Base-by-base conservation (phyloP, 2,113 vertebrate genomes). In the Tiliqua scincoides region DNA sequence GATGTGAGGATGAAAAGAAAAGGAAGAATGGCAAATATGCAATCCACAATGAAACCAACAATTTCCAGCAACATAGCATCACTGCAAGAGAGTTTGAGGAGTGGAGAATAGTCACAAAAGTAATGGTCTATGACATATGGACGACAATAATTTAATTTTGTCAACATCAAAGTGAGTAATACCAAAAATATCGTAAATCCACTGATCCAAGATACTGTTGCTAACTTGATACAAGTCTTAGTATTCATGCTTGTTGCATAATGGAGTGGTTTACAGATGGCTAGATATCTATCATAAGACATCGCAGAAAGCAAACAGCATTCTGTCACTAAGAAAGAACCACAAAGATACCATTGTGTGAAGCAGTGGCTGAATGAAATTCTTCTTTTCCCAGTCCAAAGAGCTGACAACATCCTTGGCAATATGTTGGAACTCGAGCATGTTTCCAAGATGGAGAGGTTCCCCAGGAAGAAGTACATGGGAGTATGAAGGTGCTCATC, bases 21-120 rank as follows among this genome's bases (percentile, higher is more conserved):
- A 57, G 93, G 88, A 27, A 85, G 78, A 73, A 91, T 1, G 11
- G 77, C 90, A 82, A 48, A 48, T 5, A 48, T 4, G 8, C 43
- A 48, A 4, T 89, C 91, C 3, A 40, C 4, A 2, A 88, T 37
- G 48, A 89, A 85, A 18, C 68, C 4, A 37, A 93, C 79, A 37
- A 92, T 20, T 30, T 89, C 88, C 6, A 93, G 82, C 20, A 88
- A 57, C 30, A 74, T 86, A 9, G 83, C 90, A 12, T 93, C 87
- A 72, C 79, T 81, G 84, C 89, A 90, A 14, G 93, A 3, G 21
- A 94, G 88, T 65, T 88, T 87, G n/a, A 93, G 30, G 43, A 94
- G 63, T 3, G 89, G 89, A 25, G 87, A 89, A 54, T 1, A 92
- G 72, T 95, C 93, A 89, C 93, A 94, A 78, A 94, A 94, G 88